A percentile compares a stretch with the other conserved stretches of the same genome.
Conservation (phyloP, 2,113 vertebrate genomes). For the Indicator indicator region DNA sequence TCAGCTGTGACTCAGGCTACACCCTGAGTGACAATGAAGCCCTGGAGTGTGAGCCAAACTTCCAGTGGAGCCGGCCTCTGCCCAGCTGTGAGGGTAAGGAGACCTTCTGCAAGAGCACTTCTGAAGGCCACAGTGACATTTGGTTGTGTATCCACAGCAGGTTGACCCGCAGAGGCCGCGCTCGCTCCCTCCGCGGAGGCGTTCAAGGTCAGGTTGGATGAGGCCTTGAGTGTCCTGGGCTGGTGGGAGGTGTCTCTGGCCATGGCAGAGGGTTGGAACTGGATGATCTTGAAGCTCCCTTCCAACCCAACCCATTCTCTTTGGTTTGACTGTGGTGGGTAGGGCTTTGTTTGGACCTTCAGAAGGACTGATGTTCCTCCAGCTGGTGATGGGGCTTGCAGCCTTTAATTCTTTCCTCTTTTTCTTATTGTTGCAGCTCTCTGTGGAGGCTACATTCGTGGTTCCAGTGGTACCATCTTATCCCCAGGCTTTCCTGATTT, state of each 20-base stretch:
- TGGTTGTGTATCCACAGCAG: no score
- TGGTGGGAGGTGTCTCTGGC: no score
- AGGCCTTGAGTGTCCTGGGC: no score
- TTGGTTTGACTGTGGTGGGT: not conserved
- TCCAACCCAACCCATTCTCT: no score
- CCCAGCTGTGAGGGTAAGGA: conserved; percentile 94
- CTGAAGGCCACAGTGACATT: rapidly evolving
- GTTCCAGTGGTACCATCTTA: conserved; percentile 91
- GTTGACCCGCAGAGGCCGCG: no score
- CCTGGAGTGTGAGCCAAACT: conserved; percentile 95
- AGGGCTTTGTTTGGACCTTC: not conserved
- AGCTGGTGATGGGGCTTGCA: not conserved
- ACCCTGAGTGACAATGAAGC: conserved; percentile 88
- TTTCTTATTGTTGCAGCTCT: conserved; percentile 75
- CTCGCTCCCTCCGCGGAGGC: no score
- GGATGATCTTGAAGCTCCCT: no score
- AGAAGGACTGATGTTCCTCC: not conserved
- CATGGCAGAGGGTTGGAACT: no score
- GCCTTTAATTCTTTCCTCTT: not conserved
- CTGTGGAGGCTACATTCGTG: conserved; percentile 95
- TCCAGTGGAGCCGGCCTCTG: conserved; percentile 96
- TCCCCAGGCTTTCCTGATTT: conserved; percentile 98
- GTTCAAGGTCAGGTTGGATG: no score
- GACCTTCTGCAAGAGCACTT: rapidly evolving
- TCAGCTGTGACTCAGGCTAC: conserved; percentile 94